Percentiles rank a stretch among this genome's conserved stretches.
phyloP scores from a whole-genome alignment of 2,113 vertebrate species.

The Corvus moneduloides region DNA sequence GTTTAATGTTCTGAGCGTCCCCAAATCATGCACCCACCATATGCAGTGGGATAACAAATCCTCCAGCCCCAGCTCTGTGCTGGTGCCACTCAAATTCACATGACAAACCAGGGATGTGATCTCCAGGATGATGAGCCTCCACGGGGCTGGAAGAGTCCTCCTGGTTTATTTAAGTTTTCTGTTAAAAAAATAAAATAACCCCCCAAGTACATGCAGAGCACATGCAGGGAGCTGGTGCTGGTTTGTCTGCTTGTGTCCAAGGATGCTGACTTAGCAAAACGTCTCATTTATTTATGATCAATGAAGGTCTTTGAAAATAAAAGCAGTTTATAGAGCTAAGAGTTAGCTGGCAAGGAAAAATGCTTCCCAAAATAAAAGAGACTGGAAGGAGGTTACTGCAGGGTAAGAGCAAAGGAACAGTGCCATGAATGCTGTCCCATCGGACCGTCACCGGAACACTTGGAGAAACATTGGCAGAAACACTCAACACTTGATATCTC shows the following conservation, averaged over 20 bases:
- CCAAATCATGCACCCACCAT: neutral
- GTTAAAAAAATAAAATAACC: neutral
- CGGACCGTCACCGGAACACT: accelerated
- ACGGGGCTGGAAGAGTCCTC: neutral
- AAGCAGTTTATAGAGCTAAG: neutral
- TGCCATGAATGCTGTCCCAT: neutral
- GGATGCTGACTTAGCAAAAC: neutral
- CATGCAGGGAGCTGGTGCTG: neutral
- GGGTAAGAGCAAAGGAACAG: neutral
- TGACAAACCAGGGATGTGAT: neutral
- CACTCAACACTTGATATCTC: neutral
- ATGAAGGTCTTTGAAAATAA: neutral
- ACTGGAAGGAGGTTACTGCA: neutral
- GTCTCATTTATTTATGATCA: neutral
- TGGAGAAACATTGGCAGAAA: neutral
- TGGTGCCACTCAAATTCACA: accelerated
- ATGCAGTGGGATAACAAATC: neutral
- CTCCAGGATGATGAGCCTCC: neutral
- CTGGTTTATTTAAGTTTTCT: neutral
- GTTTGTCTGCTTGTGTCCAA: neutral
- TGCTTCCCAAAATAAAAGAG: neutral
- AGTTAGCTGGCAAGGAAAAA: neutral
- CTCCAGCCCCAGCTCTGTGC: neutral
- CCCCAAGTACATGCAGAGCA: neutral
- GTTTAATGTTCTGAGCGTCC: neutral